These are phyloP conservation scores for Spisula subtruncata DNA, from an alignment of 2,888 invertebrate species.

Conservation along the genomic window DNA sequence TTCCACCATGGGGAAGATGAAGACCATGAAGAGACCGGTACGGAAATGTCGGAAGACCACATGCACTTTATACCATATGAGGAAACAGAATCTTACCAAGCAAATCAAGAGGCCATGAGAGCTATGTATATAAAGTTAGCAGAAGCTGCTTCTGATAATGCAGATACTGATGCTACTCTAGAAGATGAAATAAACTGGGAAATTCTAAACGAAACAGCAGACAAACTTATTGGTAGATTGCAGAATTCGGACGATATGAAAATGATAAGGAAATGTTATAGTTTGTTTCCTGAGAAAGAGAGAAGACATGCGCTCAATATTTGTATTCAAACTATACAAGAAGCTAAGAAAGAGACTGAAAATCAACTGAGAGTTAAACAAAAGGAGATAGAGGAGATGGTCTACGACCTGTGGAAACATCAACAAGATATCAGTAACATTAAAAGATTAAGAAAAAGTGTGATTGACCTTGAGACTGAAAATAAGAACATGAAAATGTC, in stretches of 20 bases:
- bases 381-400: conserved; percentile 67
- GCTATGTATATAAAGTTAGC: conserved; percentile 17
- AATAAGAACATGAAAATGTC: conserved; percentile 50
- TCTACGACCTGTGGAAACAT: conserved; percentile 66
- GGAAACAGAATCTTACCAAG: conserved; percentile 32
- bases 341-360: conserved; percentile 50
- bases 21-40: not conserved
- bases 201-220: conserved; percentile 33
- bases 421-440: conserved; percentile 67
- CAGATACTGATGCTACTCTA: conserved; percentile 31
- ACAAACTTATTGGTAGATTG: conserved; percentile 27
- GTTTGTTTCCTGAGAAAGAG: conserved; percentile 57
- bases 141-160: conserved; percentile 22
- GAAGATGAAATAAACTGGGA: conserved; percentile 42
- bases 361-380: conserved; percentile 54
- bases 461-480: conserved; percentile 49
- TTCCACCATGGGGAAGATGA: not conserved
- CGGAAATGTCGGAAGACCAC: conserved; percentile 28
- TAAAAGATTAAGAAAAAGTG: conserved; percentile 58
- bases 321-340: conserved; percentile 57
- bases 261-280: conserved; percentile 51
- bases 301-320: conserved; percentile 56
- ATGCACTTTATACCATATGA: conserved; percentile 29
- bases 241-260: conserved; percentile 53
- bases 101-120: conserved; percentile 29